These are phyloP conservation scores for Euproctis similis DNA, from an alignment of 2,888 invertebrate species.

Conservation along the genomic window DNA sequence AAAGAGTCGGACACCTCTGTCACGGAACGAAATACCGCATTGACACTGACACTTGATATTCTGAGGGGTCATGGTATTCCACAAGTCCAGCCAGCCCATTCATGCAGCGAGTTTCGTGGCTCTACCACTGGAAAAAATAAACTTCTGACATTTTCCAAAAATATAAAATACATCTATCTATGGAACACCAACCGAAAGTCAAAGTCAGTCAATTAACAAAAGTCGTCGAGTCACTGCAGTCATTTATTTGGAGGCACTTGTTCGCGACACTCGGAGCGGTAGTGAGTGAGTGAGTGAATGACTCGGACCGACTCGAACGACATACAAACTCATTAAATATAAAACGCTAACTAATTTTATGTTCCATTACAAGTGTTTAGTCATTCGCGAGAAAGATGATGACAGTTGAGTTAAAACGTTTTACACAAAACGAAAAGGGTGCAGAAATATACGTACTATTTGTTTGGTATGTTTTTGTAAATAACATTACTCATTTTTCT, in stretches of 20 bases:
- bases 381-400: constrained; percentile 7
- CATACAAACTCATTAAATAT: constrained; percentile 24
- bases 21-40: too few relatives aligned
- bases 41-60: too few relatives aligned
- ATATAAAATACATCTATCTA: constrained; percentile 1
- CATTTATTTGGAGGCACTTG: constrained; percentile 39
- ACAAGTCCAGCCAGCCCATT: too few relatives aligned
- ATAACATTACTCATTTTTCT: too few relatives aligned
- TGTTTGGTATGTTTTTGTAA: background rate
- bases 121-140: too few relatives aligned
- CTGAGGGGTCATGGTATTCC: too few relatives aligned
- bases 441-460: background rate
- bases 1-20: too few relatives aligned
- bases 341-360: constrained; percentile 22
- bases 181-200: constrained; percentile 3
- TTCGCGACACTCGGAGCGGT: constrained; percentile 34
- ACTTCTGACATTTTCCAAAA: too few relatives aligned
- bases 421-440: too few relatives aligned
- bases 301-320: constrained; percentile 24
- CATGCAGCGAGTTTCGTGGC: too few relatives aligned
- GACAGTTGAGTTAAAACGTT: constrained; percentile 3
- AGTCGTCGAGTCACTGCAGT: constrained; percentile 43
- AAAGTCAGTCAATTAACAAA: constrained; percentile 38
- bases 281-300: too few relatives aligned
- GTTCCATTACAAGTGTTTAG: constrained; percentile 15